These are phyloP conservation scores for Drosophila ercepeae DNA, from an alignment of 1,140 invertebrate species.

Conservation along the genomic window DNA sequence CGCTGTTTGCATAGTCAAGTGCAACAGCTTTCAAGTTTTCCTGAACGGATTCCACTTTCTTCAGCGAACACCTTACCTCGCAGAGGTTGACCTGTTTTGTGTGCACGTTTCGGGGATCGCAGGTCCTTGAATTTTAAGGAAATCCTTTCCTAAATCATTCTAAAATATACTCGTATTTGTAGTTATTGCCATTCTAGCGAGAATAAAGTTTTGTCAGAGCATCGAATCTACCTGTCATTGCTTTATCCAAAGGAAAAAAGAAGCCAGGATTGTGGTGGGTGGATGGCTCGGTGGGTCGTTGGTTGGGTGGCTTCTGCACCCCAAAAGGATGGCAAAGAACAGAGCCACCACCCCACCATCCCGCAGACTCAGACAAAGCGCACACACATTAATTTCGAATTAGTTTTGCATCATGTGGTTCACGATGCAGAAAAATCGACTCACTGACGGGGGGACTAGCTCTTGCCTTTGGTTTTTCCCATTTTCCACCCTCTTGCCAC, in stretches of 20 bases:
- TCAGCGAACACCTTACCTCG: slow-evolving; percentile 25
- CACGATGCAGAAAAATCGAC: slow-evolving; percentile 82
- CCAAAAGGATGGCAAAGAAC: slow-evolving; percentile 2
- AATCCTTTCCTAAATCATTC: background rate
- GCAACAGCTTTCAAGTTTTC: slow-evolving; percentile 36
- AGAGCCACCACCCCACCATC: slow-evolving; percentile 26
- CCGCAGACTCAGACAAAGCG: slow-evolving; percentile 76
- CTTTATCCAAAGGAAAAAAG: background rate
- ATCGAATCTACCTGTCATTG: slow-evolving; percentile 49
- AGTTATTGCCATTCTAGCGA: background rate
- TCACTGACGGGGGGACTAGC: slow-evolving; percentile 33
- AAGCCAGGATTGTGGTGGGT: background rate
- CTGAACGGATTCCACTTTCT: slow-evolving; percentile 15
- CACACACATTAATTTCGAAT: slow-evolving; percentile 83
- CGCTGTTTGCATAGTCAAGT: slow-evolving; percentile 78
- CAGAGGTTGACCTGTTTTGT: slow-evolving; percentile 11
- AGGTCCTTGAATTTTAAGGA: background rate
- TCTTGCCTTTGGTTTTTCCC: background rate
- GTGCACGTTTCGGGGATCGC: background rate
- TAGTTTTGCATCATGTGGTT: slow-evolving; percentile 83
- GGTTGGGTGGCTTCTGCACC: background rate
- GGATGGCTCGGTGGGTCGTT: background rate
- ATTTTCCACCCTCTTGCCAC: background rate
- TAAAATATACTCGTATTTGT: too few relatives aligned
- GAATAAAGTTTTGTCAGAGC: slow-evolving; percentile 27